Conservation (phyloP, 2,888 invertebrate genomes). For the Apocheima hispidaria region DNA sequence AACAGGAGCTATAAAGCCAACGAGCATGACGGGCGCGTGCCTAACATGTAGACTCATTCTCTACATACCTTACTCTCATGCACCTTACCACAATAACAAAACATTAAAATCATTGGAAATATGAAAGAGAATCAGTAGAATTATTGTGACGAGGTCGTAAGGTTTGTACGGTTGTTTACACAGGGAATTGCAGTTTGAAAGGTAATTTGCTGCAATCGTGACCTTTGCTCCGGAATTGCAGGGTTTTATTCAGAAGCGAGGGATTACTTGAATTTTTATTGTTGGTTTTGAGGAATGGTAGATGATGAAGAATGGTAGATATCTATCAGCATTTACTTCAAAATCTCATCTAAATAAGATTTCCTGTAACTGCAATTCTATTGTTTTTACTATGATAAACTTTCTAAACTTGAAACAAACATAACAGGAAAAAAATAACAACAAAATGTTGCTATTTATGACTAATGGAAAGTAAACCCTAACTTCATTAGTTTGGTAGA, state of each 20-base stretch:
- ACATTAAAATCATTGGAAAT: background rate
- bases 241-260: constrained; percentile 25
- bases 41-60: constrained; percentile 5
- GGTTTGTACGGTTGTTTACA: background rate
- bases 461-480: too few relatives aligned
- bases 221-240: constrained; percentile 35
- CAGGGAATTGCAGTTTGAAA: constrained; percentile 29
- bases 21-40: constrained; percentile 29
- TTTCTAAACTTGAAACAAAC: too few relatives aligned
- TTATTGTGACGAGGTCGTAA: constrained; percentile 13
- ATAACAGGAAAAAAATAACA: too few relatives aligned
- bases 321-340: background rate
- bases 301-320: too few relatives aligned
- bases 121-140: background rate
- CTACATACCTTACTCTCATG: constrained; percentile 2
- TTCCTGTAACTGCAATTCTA: too few relatives aligned
- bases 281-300: too few relatives aligned
- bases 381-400: too few relatives aligned
- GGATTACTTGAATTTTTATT: constrained; percentile 19
- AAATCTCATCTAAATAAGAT: too few relatives aligned
- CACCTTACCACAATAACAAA: constrained; percentile 5
- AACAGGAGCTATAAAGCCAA: constrained; percentile 24
- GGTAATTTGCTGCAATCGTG: constrained; percentile 34
- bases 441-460: too few relatives aligned
- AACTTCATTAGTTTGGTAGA: too few relatives aligned